Conservation (phyloP, 2,888 invertebrate genomes). For the Zhengitettix transpicula region DNA sequence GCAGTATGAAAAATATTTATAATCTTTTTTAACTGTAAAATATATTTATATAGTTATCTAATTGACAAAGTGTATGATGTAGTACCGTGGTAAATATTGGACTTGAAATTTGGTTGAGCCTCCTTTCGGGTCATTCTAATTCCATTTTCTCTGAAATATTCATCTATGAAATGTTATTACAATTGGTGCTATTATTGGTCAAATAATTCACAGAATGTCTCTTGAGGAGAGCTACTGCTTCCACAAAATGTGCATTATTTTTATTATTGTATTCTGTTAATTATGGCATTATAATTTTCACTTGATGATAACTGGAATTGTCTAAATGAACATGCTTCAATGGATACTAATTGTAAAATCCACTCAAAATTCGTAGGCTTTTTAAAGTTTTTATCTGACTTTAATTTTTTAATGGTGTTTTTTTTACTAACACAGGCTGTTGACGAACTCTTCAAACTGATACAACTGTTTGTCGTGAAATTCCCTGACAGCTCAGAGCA, state of each 20-base stretch:
- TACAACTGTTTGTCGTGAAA: constrained; percentile 74
- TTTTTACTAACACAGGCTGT: constrained; percentile 43
- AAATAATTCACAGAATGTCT: too few species aligned
- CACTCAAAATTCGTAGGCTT: too few species aligned
- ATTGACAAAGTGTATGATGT: too few species aligned
- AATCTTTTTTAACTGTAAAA: background rate
- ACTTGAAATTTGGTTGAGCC: too few species aligned
- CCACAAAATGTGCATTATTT: too few species aligned
- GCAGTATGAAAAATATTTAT: background rate
- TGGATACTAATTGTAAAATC: background rate
- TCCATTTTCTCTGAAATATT: too few species aligned
- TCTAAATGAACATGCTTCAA: background rate
- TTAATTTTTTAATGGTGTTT: background rate
- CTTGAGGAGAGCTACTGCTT: too few species aligned
- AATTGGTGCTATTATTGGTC: too few species aligned
- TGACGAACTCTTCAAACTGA: constrained; percentile 79
- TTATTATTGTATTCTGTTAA: background rate
- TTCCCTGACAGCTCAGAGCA: constrained; percentile 61
- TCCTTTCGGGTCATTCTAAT: too few species aligned
- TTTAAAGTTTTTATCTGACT: too few species aligned
- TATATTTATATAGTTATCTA: background rate
- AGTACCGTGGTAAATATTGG: too few species aligned
- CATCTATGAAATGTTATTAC: too few species aligned
- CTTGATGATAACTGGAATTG: background rate
- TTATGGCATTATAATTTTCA: background rate